Percentiles rank a stretch among this genome's conserved stretches.
phyloP scores from a whole-genome alignment of 2,113 vertebrate genomes.

The Dipodomys merriami region DNA sequence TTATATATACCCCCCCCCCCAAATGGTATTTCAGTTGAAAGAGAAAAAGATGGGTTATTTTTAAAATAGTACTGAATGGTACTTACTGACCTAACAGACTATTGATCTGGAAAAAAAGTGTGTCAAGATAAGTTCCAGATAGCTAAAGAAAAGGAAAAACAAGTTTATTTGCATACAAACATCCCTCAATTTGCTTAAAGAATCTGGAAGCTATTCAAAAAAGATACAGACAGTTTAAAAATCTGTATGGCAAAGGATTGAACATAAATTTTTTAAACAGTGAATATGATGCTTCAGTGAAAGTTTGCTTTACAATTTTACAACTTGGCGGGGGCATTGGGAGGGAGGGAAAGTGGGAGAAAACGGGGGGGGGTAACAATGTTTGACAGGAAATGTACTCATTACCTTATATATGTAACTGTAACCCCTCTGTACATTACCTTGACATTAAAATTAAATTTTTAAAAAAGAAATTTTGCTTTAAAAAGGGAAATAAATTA shows the following conservation, averaged over 20 bases:
- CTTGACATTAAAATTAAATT: too few relatives aligned
- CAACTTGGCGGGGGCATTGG: too few relatives aligned
- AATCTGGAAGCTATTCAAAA: background rate
- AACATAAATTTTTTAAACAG: background rate
- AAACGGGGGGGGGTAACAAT: too few relatives aligned
- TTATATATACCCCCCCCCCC: slow-evolving; percentile 32
- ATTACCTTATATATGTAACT: too few relatives aligned
- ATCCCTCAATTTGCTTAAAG: background rate
- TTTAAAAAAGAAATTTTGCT: too few relatives aligned
- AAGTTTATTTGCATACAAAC: background rate
- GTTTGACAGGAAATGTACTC: too few relatives aligned
- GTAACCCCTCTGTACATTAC: too few relatives aligned
- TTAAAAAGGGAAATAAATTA: background rate
- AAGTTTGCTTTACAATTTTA: background rate
- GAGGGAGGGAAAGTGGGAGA: too few relatives aligned
- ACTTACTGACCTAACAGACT: background rate
- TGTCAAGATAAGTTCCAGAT: slow-evolving; percentile 17
- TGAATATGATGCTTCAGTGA: background rate
- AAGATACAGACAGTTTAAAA: background rate
- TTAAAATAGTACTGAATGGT: background rate
- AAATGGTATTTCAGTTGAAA: slow-evolving; percentile 48
- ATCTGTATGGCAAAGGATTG: background rate
- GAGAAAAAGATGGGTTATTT: slow-evolving; percentile 31
- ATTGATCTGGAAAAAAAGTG: background rate
- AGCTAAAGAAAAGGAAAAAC: slow-evolving; percentile 8